phyloP scores from a whole-genome alignment of 2,888 invertebrate genomes.

The Protophormia terraenovae region DNA sequence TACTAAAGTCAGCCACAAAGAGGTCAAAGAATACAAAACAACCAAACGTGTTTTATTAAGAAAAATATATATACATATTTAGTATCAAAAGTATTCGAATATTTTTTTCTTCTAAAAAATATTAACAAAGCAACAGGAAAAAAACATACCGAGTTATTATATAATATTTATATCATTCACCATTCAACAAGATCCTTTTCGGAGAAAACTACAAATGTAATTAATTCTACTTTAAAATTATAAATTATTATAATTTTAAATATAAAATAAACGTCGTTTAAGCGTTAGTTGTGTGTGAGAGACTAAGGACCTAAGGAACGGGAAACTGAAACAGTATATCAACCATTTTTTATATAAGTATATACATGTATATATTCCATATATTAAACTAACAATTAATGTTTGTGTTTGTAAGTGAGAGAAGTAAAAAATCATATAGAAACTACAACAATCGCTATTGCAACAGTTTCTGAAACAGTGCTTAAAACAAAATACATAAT shows the following conservation, averaged over 20 bases:
- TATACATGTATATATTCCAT: conserved; percentile 58
- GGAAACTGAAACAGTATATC: conserved; percentile 63
- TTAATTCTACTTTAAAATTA: conserved; percentile 23
- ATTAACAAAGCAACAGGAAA: conserved; percentile 8
- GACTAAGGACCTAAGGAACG: conserved; percentile 12
- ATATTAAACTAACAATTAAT: conserved; percentile 55
- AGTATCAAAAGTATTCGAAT: conserved; percentile 67
- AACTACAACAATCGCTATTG: background rate
- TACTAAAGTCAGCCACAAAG: conserved; percentile 54
- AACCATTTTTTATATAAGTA: conserved; percentile 36
- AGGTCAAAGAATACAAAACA: conserved; percentile 38
- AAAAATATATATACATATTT: conserved; percentile 33
- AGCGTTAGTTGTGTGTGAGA: conserved; percentile 24
- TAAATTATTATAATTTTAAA: background rate
- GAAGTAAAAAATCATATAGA: background rate
- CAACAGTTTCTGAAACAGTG: conserved; percentile 10
- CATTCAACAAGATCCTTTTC: conserved; percentile 18
- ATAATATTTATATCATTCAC: conserved; percentile 46
- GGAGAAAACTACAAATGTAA: background rate
- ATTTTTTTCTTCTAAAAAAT: conserved; percentile 58
- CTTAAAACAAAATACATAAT: conserved; percentile 15
- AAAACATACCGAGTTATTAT: conserved; percentile 40
- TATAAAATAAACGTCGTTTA: background rate
- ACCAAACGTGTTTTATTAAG: conserved; percentile 34
- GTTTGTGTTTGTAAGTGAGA: conserved; percentile 54